Evolutionary conservation across 1,140 invertebrate genomes (phyloP).

Genomic region (Drosophila trapezifrons): DNA sequence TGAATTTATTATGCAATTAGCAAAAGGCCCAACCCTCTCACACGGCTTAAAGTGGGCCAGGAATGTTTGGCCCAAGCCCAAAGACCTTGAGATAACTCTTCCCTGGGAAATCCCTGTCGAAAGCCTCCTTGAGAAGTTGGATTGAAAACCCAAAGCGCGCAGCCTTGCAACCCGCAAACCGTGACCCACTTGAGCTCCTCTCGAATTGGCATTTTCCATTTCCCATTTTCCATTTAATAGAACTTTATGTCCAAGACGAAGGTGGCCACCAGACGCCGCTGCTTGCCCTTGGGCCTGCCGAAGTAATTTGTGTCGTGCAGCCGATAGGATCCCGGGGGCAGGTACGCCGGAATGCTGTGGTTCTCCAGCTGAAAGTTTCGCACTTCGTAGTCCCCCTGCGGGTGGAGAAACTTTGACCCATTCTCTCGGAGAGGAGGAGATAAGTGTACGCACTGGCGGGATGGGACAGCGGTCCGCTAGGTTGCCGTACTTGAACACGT

Average conservation of each 20-base stretch:
- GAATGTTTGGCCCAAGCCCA: neutral
- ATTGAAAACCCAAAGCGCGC: neutral
- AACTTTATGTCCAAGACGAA: constrained; percentile 55
- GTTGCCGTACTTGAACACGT: constrained; percentile 63
- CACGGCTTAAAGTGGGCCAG: constrained; percentile 6
- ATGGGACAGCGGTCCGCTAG: constrained; percentile 53
- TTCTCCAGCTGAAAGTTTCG: constrained; percentile 60
- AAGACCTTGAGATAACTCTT: constrained; percentile 21
- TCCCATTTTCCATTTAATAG: constrained; percentile 52
- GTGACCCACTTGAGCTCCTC: constrained; percentile 37
- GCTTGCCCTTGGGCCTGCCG: constrained; percentile 42
- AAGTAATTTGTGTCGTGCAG: constrained; percentile 48
- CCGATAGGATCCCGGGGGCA: constrained; percentile 50
- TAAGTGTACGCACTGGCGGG: constrained; percentile 38
- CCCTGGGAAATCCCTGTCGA: constrained; percentile 4
- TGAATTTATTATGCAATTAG: constrained; percentile 81
- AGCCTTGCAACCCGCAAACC: constrained; percentile 27
- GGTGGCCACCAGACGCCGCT: constrained; percentile 37
- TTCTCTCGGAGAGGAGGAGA: too few species aligned
- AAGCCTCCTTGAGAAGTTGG: constrained; percentile 17
- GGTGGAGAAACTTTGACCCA: neutral
- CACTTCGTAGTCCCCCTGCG: constrained; percentile 47
- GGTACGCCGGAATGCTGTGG: constrained; percentile 56
- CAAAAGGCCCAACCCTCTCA: constrained; percentile 47
- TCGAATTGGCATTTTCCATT: constrained; percentile 15